Evolutionary conservation across 2,797 vertebrate genomes (phyloP).

Genomic region (Platalea minor): DNA sequence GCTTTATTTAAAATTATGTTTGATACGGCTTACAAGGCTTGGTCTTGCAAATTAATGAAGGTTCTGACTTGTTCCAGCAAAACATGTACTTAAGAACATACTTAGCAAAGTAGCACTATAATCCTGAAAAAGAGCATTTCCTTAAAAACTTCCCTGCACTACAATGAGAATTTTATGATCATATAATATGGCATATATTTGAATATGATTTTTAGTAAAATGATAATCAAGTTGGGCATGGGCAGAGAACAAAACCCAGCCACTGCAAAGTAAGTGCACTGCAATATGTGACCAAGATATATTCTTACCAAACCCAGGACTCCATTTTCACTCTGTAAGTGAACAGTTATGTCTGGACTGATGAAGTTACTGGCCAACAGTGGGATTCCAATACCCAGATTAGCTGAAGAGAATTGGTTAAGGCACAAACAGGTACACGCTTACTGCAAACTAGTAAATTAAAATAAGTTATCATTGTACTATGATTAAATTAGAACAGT

Average conservation of each 20-base stretch:
- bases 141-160: background rate
- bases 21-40: background rate
- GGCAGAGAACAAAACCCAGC: background rate
- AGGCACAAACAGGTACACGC: constrained; percentile 37
- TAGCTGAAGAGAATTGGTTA: constrained; percentile 81
- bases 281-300: background rate
- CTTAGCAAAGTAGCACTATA: background rate
- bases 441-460: background rate
- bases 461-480: background rate
- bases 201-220: background rate
- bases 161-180: background rate
- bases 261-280: background rate
- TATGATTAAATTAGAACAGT: background rate
- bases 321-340: constrained; percentile 98
- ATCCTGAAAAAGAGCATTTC: background rate
- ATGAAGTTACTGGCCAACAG: constrained; percentile 98
- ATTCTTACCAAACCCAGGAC: constrained; percentile 95
- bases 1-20: background rate
- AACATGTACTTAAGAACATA: background rate
- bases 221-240: background rate
- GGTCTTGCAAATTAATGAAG: background rate
- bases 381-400: constrained; percentile 97
- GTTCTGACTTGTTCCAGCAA: background rate
- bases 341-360: constrained; percentile 90
- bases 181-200: background rate